These are phyloP conservation scores for Scaptodrosophila lebanonensis DNA, from an alignment of 1,140 invertebrate genomes.

Conservation along the genomic window DNA sequence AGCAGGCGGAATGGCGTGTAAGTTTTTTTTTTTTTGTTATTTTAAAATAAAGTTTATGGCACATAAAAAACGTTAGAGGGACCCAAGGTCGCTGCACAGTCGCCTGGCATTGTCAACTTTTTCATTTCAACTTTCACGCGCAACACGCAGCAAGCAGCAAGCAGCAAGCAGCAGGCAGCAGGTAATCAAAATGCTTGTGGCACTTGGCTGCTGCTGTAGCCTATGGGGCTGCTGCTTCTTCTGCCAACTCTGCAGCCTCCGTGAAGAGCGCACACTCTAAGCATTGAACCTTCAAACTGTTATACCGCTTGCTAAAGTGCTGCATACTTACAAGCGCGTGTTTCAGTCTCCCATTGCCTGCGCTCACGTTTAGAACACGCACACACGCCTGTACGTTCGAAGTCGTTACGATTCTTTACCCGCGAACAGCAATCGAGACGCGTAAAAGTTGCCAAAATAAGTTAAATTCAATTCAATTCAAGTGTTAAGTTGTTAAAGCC, in stretches of 20 bases:
- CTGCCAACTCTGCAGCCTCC: conserved; percentile 12
- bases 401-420: too few species aligned
- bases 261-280: conserved; percentile 14
- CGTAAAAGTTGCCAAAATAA: background rate
- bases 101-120: conserved; percentile 12
- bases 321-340: conserved; percentile 54
- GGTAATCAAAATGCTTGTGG: conserved; percentile 12
- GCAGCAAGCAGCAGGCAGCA: too few species aligned
- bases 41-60: too few species aligned
- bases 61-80: too few species aligned
- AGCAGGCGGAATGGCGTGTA: too few species aligned
- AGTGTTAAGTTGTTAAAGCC: too few species aligned
- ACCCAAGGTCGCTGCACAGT: conserved; percentile 11
- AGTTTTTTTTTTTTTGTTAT: too few species aligned
- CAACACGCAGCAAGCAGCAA: too few species aligned
- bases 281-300: conserved; percentile 5
- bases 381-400: conserved; percentile 24
- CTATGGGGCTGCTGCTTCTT: background rate
- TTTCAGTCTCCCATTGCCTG: conserved; percentile 63
- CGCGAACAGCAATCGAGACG: too few species aligned
- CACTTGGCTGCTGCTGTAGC: too few species aligned
- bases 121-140: conserved; percentile 24
- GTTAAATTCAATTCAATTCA: conserved; percentile 19
- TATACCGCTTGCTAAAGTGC: conserved; percentile 25
- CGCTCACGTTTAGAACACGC: conserved; percentile 48